Base-by-base conservation (phyloP, 2,888 invertebrate species). In the Brachyptera putata region DNA sequence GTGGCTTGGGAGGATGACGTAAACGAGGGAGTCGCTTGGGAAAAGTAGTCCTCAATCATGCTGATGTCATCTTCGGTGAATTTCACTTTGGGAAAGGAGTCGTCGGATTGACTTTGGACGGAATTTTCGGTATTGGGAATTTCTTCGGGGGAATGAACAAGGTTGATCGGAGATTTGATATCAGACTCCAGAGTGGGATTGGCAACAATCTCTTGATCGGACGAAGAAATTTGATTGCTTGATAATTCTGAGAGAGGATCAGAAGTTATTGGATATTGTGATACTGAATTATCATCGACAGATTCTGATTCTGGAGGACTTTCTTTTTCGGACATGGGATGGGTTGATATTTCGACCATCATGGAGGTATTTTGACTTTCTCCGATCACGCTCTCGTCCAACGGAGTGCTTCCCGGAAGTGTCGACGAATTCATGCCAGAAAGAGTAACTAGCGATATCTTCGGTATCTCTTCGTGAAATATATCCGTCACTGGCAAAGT, bases 41-140 rank as follows among this genome's bases (percentile, higher is more conserved):
- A 46, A 18, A 46, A 46, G 46, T 24, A 13, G n/a, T 46, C 46
- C 21, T 46, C 46, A 24, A 46, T n/a, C 22, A 24, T 24, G n/a
- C 22, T 9, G 46, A 46, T 43, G 2, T 11, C 18, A 18, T 14
- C 3, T 21, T 46, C 46, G n/a, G 7, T 7, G 46, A 24, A 21
- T 7, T n/a, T 18, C n/a, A 22, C 46, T 16, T 18, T 14, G 3
- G 43, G 43, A 13, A n/a, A 46, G 22, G 46, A 21, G 5, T 3
- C 24, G 13, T 11, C 21, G 46, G 21, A 16, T 37, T 41, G 41
- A 41, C 41, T 41, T 16, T 3, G n/a, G n/a, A n/a, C n/a, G n/a
- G n/a, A n/a, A n/a, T n/a, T n/a, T n/a, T n/a, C n/a, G n/a, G n/a
- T n/a, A n/a, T n/a, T n/a, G n/a, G n/a, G n/a, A n/a, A n/a, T n/a